Conservation (phyloP, 2,113 vertebrate genomes). For the Austrofundulus limnaeus region DNA sequence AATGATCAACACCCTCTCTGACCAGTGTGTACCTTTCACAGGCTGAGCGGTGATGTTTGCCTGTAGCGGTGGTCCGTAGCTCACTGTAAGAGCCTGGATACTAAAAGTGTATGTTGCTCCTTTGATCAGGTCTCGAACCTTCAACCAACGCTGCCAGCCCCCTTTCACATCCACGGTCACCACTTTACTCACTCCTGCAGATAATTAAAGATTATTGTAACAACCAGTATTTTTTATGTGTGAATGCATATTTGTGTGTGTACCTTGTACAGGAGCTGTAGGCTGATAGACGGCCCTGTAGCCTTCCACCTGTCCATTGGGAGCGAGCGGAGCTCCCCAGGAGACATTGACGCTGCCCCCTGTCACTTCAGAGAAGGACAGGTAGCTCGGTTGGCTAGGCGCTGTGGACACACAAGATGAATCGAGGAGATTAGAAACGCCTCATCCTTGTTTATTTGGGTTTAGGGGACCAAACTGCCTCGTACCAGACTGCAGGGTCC, state of each 20-base stretch:
- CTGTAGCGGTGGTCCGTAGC: slow-evolving; percentile 85
- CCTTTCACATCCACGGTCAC: slow-evolving; percentile 94
- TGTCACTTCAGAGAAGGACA: slow-evolving; percentile 92
- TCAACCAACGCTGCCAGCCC: slow-evolving; percentile 92
- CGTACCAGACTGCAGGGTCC: slow-evolving; percentile 89
- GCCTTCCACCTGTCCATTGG: slow-evolving; percentile 91
- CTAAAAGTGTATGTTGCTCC: slow-evolving; percentile 88
- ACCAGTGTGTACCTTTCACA: slow-evolving; percentile 81
- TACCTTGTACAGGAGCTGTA: slow-evolving; percentile 88
- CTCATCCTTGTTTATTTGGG: not conserved
- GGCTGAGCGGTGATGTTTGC: slow-evolving; percentile 91
- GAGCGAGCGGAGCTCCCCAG: slow-evolving; percentile 87
- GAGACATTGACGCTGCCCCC: slow-evolving; percentile 90
- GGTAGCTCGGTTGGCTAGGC: slow-evolving; percentile 86
- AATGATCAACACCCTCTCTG: not conserved
- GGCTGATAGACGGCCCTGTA: slow-evolving; percentile 93
- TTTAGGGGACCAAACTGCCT: not conserved
- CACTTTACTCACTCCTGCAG: slow-evolving; percentile 91
- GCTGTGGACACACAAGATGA: slow-evolving; percentile 74
- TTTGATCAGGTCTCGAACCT: slow-evolving; percentile 89
- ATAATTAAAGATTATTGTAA: not conserved
- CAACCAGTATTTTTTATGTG: not conserved
- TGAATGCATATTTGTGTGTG: slow-evolving; percentile 4
- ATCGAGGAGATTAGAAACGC: not conserved
- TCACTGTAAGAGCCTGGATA: slow-evolving; percentile 89